phyloP scores from a whole-genome alignment of 2,797 vertebrate genomes.

The Falco berigora region DNA sequence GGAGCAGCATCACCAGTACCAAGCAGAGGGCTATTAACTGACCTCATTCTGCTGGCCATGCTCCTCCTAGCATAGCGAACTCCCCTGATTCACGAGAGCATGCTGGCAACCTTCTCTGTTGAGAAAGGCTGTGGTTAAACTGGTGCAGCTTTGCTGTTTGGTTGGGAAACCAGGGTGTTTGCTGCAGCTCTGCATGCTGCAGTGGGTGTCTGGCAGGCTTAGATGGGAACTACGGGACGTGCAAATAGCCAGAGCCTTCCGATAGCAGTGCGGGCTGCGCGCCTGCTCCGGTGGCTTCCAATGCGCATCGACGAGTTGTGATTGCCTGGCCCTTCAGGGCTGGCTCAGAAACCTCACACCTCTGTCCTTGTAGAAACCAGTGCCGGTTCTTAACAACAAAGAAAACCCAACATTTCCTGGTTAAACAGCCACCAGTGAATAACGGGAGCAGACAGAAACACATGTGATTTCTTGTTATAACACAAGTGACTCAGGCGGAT shows the following conservation, averaged over 20 bases:
- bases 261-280: fast-evolving
- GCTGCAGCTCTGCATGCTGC: neutral
- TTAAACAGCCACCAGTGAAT: fast-evolving
- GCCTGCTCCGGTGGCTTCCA: neutral
- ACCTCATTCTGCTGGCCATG: neutral
- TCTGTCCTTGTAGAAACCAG: neutral
- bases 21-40: neutral
- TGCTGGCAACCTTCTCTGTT: neutral
- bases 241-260: neutral
- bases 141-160: neutral
- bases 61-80: neutral
- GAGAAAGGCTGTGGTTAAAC: neutral
- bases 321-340: neutral
- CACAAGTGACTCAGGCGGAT: neutral
- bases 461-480: neutral
- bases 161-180: neutral
- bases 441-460: neutral
- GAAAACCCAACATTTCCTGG: neutral
- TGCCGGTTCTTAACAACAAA: neutral
- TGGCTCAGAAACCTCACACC: neutral
- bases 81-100: neutral
- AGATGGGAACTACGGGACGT: neutral
- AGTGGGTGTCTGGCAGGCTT: neutral
- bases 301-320: neutral
- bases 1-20: neutral